Percentiles rank a stretch among this genome's conserved stretches.
These are phyloP conservation scores for Calliphora vicina DNA, from an alignment of 1,140 invertebrate genomes.

Conservation along the genomic window DNA sequence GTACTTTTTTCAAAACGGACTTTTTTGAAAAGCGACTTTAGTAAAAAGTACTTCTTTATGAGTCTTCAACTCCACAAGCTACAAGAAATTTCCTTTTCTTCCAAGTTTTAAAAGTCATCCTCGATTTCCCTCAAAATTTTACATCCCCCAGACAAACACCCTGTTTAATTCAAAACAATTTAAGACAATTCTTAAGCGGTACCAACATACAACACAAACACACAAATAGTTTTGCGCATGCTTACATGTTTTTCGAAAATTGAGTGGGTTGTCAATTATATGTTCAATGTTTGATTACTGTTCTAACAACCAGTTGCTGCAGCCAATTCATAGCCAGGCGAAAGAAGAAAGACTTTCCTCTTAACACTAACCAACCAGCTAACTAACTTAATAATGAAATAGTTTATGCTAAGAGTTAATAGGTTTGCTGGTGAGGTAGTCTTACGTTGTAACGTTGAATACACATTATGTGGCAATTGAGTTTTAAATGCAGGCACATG, in stretches of 20 bases:
- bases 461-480: conserved; percentile 28
- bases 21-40: too few relatives aligned
- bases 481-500: conserved; percentile 20
- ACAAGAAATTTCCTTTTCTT: too few relatives aligned
- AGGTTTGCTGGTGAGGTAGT: neutral
- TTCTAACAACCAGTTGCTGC: neutral
- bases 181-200: neutral
- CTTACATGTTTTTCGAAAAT: neutral
- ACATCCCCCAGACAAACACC: too few relatives aligned
- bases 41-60: too few relatives aligned
- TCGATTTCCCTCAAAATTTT: too few relatives aligned
- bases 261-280: conserved; percentile 29
- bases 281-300: neutral
- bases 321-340: too few relatives aligned
- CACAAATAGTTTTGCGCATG: neutral
- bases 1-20: too few relatives aligned
- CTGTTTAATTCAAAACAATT: neutral
- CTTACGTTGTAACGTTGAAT: neutral
- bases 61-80: too few relatives aligned
- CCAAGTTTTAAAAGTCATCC: too few relatives aligned
- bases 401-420: neutral
- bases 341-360: neutral
- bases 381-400: neutral
- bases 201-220: too few relatives aligned
- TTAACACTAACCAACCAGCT: neutral